Conservation (phyloP, 2,888 invertebrate species). For the Morpho deidamia region DNA sequence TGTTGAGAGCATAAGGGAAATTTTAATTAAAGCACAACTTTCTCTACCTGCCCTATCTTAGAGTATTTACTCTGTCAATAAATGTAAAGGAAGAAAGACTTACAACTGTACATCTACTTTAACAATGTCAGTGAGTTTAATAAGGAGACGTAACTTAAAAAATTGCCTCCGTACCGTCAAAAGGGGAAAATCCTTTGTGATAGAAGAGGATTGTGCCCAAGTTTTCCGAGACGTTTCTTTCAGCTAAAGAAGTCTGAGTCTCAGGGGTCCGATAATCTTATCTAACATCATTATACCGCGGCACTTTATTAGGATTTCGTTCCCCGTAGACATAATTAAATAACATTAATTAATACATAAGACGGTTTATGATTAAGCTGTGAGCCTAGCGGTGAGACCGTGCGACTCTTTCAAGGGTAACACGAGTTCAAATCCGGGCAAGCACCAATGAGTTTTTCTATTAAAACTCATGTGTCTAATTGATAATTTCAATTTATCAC, state of each 20-base stretch:
- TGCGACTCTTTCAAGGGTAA: no score
- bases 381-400: no score
- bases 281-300: conserved; percentile 24
- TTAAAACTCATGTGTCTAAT: no score
- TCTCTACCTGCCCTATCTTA: conserved; percentile 11
- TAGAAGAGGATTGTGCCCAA: conserved; percentile 33
- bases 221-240: conserved; percentile 31
- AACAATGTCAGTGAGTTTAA: conserved; percentile 30
- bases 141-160: conserved; percentile 34
- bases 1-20: conserved; percentile 2
- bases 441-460: no score
- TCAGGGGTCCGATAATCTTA: conserved; percentile 27
- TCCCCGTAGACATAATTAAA: conserved; percentile 18
- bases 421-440: no score
- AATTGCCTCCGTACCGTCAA: conserved; percentile 34
- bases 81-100: conserved; percentile 19
- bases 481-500: no score
- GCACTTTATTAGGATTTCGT: conserved; percentile 24
- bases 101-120: conserved; percentile 23
- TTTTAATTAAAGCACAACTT: conserved; percentile 17
- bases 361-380: background rate
- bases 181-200: conserved; percentile 35
- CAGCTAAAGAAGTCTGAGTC: conserved; percentile 29
- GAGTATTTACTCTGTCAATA: conserved; percentile 17
- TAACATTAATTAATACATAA: conserved; percentile 11